phyloP scores from a whole-genome alignment of 1,140 invertebrate genomes.

The Pseudomyrmex gracilis region DNA sequence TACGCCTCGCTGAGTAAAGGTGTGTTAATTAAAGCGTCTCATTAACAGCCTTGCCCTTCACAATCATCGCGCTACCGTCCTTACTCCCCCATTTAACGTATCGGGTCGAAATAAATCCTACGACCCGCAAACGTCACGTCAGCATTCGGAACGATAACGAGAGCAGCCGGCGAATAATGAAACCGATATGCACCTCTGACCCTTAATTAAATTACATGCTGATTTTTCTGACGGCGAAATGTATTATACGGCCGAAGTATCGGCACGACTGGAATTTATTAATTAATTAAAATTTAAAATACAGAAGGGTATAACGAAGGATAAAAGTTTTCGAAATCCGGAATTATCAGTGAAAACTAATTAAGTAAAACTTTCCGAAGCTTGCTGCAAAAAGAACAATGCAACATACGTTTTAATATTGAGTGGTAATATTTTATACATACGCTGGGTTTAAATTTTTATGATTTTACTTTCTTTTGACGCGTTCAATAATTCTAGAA shows the following conservation, averaged over 20 bases:
- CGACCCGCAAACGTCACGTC: conserved; percentile 65
- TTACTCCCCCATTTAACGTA: conserved; percentile 42
- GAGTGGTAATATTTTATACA: too few species aligned
- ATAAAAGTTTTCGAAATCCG: background rate
- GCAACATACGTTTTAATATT: background rate
- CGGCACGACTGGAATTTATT: conserved; percentile 16
- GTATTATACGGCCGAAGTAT: conserved; percentile 15
- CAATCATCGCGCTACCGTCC: conserved; percentile 24
- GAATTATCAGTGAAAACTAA: background rate
- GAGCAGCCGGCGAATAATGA: conserved; percentile 2
- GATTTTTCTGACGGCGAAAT: conserved; percentile 12
- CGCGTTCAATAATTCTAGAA: background rate
- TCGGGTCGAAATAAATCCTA: conserved; percentile 62
- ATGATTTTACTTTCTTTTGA: background rate
- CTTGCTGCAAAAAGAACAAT: too few species aligned
- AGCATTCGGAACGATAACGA: conserved; percentile 46
- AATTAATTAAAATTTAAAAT: conserved; percentile 41
- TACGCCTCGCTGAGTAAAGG: conserved; percentile 45
- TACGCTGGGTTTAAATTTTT: background rate
- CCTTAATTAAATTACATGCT: conserved; percentile 63
- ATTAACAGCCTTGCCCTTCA: conserved; percentile 55
- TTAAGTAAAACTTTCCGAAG: too few species aligned
- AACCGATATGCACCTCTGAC: conserved; percentile 8
- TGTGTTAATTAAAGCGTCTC: conserved; percentile 73
- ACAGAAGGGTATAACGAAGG: background rate